phyloP scores from a whole-genome alignment of 2,888 invertebrate species.

The Volucella inflata region DNA sequence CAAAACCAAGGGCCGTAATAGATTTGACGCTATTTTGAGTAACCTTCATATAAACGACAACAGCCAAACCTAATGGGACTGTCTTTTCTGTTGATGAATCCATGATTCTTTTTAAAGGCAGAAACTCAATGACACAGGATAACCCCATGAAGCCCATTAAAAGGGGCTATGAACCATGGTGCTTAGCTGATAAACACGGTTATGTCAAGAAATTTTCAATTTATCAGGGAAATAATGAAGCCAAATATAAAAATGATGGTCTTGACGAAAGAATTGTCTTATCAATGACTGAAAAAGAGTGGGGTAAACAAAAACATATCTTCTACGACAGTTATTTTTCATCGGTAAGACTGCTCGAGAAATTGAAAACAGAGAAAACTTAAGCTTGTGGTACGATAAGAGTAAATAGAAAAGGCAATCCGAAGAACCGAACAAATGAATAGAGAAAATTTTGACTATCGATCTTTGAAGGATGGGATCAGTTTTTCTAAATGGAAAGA shows the following conservation, averaged over 20 bases:
- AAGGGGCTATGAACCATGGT: no score
- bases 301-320: constrained; percentile 50
- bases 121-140: constrained; percentile 13
- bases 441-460: no score
- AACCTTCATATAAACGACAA: constrained; percentile 35
- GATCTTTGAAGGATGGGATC: no score
- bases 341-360: constrained; percentile 47
- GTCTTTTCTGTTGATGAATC: constrained; percentile 47
- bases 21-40: not conserved
- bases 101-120: constrained; percentile 47
- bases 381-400: no score
- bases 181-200: no score
- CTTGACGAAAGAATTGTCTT: constrained; percentile 41
- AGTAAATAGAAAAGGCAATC: constrained; percentile 52
- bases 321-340: constrained; percentile 65
- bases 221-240: no score
- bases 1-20: not conserved
- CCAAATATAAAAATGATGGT: constrained; percentile 35
- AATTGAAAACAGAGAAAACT: constrained; percentile 39
- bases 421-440: constrained; percentile 52
- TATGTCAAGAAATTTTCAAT: no score
- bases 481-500: constrained; percentile 49
- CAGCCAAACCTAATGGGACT: no score
- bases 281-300: no score
- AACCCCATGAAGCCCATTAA: no score